These are phyloP conservation scores for Chrysemys picta DNA, from an alignment of 2,113 vertebrate genomes.

Conservation along the genomic window DNA sequence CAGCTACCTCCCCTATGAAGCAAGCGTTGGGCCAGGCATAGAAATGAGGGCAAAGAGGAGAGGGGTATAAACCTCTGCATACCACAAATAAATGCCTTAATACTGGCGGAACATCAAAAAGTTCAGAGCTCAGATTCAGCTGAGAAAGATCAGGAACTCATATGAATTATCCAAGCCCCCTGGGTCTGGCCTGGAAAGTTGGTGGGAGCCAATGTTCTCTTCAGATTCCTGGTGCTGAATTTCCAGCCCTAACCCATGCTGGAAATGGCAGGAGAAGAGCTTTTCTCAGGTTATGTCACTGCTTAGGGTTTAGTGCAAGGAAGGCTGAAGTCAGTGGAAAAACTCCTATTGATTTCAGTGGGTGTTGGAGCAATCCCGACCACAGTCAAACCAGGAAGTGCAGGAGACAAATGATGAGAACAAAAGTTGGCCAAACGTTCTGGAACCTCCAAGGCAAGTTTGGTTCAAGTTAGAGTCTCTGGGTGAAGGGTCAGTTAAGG, in stretches of 20 bases:
- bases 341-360: background rate
- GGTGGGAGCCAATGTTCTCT: background rate
- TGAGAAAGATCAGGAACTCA: background rate
- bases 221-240: background rate
- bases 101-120: background rate
- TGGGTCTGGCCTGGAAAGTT: background rate
- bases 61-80: background rate
- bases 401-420: background rate
- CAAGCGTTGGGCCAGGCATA: background rate
- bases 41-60: background rate
- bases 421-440: background rate
- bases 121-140: background rate
- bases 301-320: background rate
- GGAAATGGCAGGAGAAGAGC: background rate
- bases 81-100: background rate
- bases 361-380: background rate
- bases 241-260: background rate
- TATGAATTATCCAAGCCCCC: background rate
- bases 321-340: background rate
- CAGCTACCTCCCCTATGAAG: background rate
- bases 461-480: conserved; percentile 2
- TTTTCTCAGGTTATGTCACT: background rate
- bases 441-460: background rate
- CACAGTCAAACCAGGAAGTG: background rate
- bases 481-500: background rate